Evolutionary conservation across 2,888 invertebrate genomes (phyloP), one percentile per base, ranked within the genome.

Genomic region (Acleris cristana): DNA sequence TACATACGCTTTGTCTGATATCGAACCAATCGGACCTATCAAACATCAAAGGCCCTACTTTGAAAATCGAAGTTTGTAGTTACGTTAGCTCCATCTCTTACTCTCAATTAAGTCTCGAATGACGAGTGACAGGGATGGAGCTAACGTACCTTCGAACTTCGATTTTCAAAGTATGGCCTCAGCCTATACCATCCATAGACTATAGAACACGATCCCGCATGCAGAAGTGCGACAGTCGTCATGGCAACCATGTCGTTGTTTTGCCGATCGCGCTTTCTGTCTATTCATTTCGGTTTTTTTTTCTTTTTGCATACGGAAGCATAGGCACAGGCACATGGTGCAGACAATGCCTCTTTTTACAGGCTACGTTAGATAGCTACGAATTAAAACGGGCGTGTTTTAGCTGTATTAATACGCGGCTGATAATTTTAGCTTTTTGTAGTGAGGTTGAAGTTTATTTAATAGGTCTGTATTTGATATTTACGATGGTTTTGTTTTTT

Each of bases 161-260:
- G 26, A 44, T 44, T 44, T 44, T 16, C 14, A 44, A 44, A 3
- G 19, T 52, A 53, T 12, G 7, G 0, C 45, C 12, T 56, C 34
- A 34, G 4, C 10, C 16, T 40, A n/a, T 23, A 57, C 21, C 34
- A 34, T 16, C 48, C 65, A 65, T 40, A 65, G 60, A 55, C 65
- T 60, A 55, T 49, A 49, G 12, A 63, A 10, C 23, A 12, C 30
- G 48, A 52, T 64, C 44, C 40, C 44, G 69, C 64, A 67, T 54
- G 64, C 76, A 79, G 52, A 52, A 79, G 85, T 86, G 87, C 89
- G 85, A 84, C 86, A 84, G 87, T 89, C 78, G 78, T 87, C 82
- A 87, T 89, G 79, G 86, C 78, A 82, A 88, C 88, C 71, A 74
- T 79, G 81, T 85, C 86, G 88, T 89, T 89, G 90, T 91, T 91